These are phyloP conservation scores for Amiota communis DNA, from an alignment of 2,888 invertebrate genomes.

Conservation along the genomic window DNA sequence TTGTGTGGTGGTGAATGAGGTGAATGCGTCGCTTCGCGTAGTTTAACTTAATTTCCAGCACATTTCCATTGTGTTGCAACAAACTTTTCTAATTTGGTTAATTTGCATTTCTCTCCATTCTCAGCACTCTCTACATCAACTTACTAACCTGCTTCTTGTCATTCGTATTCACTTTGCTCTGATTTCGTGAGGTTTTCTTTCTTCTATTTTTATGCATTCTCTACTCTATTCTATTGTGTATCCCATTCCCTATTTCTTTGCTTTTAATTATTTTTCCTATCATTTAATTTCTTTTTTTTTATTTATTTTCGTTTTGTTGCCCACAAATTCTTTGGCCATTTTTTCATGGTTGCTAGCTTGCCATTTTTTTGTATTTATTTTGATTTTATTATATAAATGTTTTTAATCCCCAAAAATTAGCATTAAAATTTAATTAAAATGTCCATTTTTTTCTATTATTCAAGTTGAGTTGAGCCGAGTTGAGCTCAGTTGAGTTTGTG, in stretches of 20 bases:
- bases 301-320: neutral
- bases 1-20: neutral
- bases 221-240: neutral
- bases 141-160: neutral
- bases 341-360: neutral
- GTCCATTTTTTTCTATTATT: neutral
- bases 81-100: constrained; percentile 22
- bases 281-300: no score
- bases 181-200: neutral
- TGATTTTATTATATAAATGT: constrained; percentile 9
- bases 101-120: constrained; percentile 15
- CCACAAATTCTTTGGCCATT: no score
- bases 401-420: constrained; percentile 20
- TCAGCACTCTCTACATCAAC: neutral
- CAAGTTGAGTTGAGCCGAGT: no score
- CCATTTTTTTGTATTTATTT: neutral
- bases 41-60: constrained; percentile 5
- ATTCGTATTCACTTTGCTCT: neutral
- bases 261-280: neutral
- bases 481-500: no score
- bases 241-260: neutral
- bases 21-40: neutral
- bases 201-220: no score
- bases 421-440: constrained; percentile 28
- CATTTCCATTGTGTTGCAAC: constrained; percentile 10